Conservation (phyloP, 2,888 invertebrate species). For the Tupiocoris notatus region DNA sequence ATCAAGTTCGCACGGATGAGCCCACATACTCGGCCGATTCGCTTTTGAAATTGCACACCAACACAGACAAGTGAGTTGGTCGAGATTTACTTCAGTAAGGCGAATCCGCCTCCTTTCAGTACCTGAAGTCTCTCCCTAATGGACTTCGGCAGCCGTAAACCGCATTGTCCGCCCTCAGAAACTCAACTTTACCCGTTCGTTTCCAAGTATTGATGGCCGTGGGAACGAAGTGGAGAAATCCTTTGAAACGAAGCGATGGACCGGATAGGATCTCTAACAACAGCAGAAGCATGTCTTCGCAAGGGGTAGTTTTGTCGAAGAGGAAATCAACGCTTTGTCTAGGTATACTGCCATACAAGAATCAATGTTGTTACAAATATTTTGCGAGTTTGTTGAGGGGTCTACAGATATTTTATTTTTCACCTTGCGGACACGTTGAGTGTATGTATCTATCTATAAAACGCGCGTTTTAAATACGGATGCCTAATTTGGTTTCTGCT, state of each 20-base stretch:
- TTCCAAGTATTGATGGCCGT: not conserved
- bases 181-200: too few relatives aligned
- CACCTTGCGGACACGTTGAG: too few relatives aligned
- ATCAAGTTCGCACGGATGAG: conserved; percentile 20
- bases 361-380: too few relatives aligned
- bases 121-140: conserved; percentile 2
- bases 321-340: too few relatives aligned
- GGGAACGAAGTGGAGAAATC: not conserved
- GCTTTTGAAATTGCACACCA: too few relatives aligned
- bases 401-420: too few relatives aligned
- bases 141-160: conserved; percentile 21
- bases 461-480: too few relatives aligned
- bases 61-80: not conserved
- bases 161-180: conserved; percentile 9
- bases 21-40: conserved; percentile 1
- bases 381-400: too few relatives aligned
- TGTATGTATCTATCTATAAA: too few relatives aligned
- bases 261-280: not conserved
- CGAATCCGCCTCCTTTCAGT: conserved; percentile 7
- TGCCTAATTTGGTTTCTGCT: too few relatives aligned
- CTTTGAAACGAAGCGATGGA: not conserved
- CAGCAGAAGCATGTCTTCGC: not conserved
- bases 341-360: too few relatives aligned
- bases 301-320: too few relatives aligned
- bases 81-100: not conserved